Base-by-base conservation (phyloP, 2,113 vertebrate species). In the Mugil cephalus region DNA sequence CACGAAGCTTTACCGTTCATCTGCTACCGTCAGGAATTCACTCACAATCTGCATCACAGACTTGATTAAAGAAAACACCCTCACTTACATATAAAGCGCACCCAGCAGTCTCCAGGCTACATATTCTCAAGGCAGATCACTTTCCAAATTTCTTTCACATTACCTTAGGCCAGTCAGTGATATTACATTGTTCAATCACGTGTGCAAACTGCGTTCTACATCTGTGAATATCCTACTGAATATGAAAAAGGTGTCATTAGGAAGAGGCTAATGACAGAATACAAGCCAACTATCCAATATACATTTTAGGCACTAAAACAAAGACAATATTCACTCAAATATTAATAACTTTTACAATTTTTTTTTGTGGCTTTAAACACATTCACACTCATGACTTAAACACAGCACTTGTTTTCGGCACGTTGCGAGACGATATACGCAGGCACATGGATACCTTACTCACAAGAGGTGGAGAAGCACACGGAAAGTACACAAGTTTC, bases 291-390 rank as follows among this genome's bases (percentile, higher is more conserved):
- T 67, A 81, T 71, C 69, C 52, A 72, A 55, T 71, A 61, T 38
- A 84, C 30, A 54, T 76, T 84, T 67, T 69, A 89, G 86, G 87
- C 90, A 89, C 84, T 87, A 84, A 87, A 89, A 79, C 65, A 87
- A 90, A 84, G 58, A 89, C 69, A 60, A 76, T 39, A 84, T 34
- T 73, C 69, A 73, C 72, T 79, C 52, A 50, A 80, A 82, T 60
- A 86, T 73, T 66, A 66, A 84, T 74, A 75, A 77, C 15, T 43
- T 72, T 68, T 72, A 78, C 52, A 68, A 60, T 77, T 58, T 35
- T 43, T 69, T 69, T 42, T 65, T 77, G 79, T 77, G 79, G 60
- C 62, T 79, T 80, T 52, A 61, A 85, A 81, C 85, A 87, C 85
- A 86, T 83, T 85, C 84, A 80, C 81, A 67, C 80, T 69, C 66